phyloP scores from a whole-genome alignment of 2,888 invertebrate genomes.

The Trichopoda pennipes region DNA sequence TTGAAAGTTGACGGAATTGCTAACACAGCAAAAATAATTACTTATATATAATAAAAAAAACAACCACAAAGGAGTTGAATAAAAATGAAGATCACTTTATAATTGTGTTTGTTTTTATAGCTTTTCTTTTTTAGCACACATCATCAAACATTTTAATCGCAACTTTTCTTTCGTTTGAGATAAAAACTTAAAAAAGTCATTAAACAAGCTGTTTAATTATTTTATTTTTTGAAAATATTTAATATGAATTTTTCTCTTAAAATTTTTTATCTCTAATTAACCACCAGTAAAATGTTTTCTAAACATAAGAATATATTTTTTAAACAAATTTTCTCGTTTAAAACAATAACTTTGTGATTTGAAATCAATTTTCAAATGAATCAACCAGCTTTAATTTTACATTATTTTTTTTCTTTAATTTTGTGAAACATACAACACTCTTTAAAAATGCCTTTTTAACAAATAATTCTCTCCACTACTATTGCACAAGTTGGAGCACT shows the following conservation, averaged over 20 bases:
- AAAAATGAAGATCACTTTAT: constrained; percentile 58
- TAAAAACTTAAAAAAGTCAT: constrained; percentile 32
- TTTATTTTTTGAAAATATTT: constrained; percentile 2
- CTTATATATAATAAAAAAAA: constrained; percentile 41
- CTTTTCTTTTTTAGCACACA: constrained; percentile 46
- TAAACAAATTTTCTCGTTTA: constrained; percentile 32
- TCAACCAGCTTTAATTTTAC: constrained; percentile 53
- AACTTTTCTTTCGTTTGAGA: constrained; percentile 28
- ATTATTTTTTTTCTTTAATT: constrained; percentile 54
- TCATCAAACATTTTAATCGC: constrained; percentile 34
- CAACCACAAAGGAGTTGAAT: constrained; percentile 49
- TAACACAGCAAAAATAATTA: constrained; percentile 48
- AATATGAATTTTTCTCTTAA: constrained; percentile 13
- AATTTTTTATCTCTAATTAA: constrained; percentile 43
- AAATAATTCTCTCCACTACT: constrained; percentile 47
- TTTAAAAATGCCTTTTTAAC: constrained; percentile 27
- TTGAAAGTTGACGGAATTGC: constrained; percentile 69
- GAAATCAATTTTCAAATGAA: constrained; percentile 63
- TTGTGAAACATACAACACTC: constrained; percentile 57
- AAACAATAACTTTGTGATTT: constrained; percentile 63
- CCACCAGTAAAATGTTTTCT: constrained; percentile 55
- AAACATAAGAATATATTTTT: constrained; percentile 1
- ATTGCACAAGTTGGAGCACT: constrained; percentile 49
- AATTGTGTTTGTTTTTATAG: constrained; percentile 28
- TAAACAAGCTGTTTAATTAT: constrained; percentile 25